Evolutionary conservation across 2,113 vertebrate genomes (phyloP).

Genomic region (Cisticola juncidis): DNA sequence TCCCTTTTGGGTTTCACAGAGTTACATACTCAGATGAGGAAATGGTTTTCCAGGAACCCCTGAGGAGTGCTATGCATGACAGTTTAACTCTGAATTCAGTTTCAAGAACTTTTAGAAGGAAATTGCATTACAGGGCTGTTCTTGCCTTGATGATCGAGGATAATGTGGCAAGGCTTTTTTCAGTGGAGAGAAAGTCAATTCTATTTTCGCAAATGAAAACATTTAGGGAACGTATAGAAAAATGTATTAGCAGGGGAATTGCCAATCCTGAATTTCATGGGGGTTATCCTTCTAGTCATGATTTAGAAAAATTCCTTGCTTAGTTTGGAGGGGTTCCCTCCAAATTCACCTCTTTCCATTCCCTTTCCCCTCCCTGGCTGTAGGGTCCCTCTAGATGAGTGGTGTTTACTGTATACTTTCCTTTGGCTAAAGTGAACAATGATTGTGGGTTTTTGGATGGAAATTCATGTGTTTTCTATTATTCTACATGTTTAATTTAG

Average conservation of each 20-base stretch:
- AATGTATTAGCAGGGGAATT: not conserved
- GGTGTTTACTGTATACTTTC: not conserved
- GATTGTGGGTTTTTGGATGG: not conserved
- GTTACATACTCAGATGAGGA: not conserved
- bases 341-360: not conserved
- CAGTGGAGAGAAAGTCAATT: not conserved
- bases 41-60: not conserved
- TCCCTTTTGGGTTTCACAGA: not conserved
- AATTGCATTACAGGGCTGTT: not conserved
- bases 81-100: not conserved
- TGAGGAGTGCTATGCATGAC: not conserved
- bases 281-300: not conserved
- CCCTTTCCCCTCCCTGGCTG: not conserved
- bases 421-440: not conserved
- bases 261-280: not conserved
- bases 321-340: not conserved
- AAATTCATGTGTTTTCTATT: conserved; percentile 12
- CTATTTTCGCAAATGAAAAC: not conserved
- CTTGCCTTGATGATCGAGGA: not conserved
- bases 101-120: not conserved
- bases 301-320: not conserved
- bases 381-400: not conserved
- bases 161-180: not conserved
- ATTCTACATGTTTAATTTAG: conserved; percentile 12
- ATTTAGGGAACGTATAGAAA: not conserved